A percentile compares a stretch with the other conserved stretches of the same genome.
Conservation (phyloP, 2,888 invertebrate species). For the Marronus borbonicus region DNA sequence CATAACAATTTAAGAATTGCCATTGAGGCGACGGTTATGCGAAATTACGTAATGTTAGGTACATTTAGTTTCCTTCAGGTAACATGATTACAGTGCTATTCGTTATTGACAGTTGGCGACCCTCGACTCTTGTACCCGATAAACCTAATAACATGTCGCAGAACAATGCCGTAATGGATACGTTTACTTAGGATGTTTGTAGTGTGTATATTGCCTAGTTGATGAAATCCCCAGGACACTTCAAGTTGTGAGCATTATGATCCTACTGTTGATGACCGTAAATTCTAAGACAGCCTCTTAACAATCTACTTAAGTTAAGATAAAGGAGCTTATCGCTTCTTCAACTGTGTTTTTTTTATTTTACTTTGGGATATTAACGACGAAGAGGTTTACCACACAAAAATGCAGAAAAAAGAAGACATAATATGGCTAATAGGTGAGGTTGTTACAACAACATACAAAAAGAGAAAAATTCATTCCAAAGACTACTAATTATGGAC, state of each 20-base stretch:
- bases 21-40: slow-evolving; percentile 5
- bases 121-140: slow-evolving; percentile 50
- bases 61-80: slow-evolving; percentile 29
- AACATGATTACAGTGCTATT: slow-evolving; percentile 24
- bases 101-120: slow-evolving; percentile 44
- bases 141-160: slow-evolving; percentile 56
- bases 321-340: too few relatives aligned
- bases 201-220: slow-evolving; percentile 54
- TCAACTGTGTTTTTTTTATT: too few relatives aligned
- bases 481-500: too few relatives aligned
- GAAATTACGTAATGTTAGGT: slow-evolving; percentile 4
- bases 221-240: slow-evolving; percentile 56
- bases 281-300: too few relatives aligned
- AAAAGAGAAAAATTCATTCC: too few relatives aligned
- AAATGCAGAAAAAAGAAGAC: too few relatives aligned
- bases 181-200: slow-evolving; percentile 64
- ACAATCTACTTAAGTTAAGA: too few relatives aligned
- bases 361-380: too few relatives aligned
- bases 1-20: background rate
- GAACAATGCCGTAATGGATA: slow-evolving; percentile 61
- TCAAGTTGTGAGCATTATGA: slow-evolving; percentile 59
- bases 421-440: too few relatives aligned
- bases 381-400: too few relatives aligned
- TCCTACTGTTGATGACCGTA: slow-evolving; percentile 59
- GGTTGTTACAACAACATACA: too few relatives aligned